Base-by-base conservation (phyloP, 2,888 invertebrate species). In the Calliscelio sp. region DNA sequence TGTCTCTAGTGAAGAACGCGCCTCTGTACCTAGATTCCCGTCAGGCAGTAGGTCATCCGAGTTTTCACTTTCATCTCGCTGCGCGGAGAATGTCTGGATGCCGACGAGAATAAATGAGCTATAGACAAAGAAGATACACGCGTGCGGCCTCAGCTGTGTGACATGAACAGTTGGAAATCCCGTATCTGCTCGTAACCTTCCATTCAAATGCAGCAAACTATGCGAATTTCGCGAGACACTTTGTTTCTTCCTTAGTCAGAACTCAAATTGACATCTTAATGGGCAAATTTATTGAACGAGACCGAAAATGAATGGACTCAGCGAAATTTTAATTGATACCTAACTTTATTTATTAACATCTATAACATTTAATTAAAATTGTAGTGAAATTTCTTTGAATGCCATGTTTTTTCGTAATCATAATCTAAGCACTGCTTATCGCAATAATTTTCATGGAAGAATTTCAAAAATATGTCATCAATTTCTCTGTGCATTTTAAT, bases 1-100 rank as follows among this genome's bases (percentile, higher is more conserved):
- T 53, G 82, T 61, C 66, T 65, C 77, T 63, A 16, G 28, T 57
- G 66, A 73, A 46, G 73, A 73, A 61, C 71, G 59, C 75, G 73
- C 83, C 53, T 78, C 53, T 22, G 74, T 83, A 86, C 92, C 90
- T 90, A 92, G 92, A 92, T 92, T 92, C 91, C 89, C 89, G 86
- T 88, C 86, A 90, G 90, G 86, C 89, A 92, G 92, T 92, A 92
- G 92, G 92, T 92, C 92, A 92, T 91, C 90, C 86, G 88, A 90
- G 89, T 92, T 92, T 92, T 92, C 92, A 92, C 92, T 92, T 92
- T 92, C 92, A 92, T 91, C 90, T 83, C 75, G 75, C 68, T 16
- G 82, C 59, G 51, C 51, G 78, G 84, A 79, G 86, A 85, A 85
- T 82, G 84, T 74, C 74, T 78, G 44, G 25, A 81, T 78, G 70